A percentile compares a stretch with the other conserved stretches of the same genome.
These are phyloP conservation scores for Theodoxus fluviatilis DNA, from an alignment of 2,888 invertebrate genomes.

Conservation along the genomic window DNA sequence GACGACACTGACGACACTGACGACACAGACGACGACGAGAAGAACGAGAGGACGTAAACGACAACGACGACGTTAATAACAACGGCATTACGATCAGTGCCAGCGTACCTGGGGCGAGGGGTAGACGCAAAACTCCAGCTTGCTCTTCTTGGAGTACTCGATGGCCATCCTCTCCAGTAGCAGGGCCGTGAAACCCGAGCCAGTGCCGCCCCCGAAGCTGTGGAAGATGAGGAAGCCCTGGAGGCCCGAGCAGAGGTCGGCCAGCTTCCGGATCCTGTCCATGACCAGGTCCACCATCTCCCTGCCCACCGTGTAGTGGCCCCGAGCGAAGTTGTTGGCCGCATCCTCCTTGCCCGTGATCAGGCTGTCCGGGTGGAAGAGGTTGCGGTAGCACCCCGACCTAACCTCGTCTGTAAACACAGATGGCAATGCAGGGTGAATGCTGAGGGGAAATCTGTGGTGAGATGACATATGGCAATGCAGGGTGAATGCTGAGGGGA, in stretches of 20 bases:
- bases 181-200: constrained; percentile 61
- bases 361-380: constrained; percentile 96
- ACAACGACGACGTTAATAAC: too few species aligned
- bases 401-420: constrained; percentile 62
- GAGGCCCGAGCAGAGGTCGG: constrained; percentile 61
- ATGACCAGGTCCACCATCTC: constrained; percentile 76
- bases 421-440: not conserved
- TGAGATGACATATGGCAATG: too few species aligned
- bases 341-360: constrained; percentile 97
- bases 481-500: too few species aligned
- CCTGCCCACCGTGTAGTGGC: constrained; percentile 92
- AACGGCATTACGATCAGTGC: too few species aligned
- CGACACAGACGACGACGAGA: too few species aligned
- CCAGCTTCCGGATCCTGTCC: constrained; percentile 66
- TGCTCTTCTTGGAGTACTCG: constrained; percentile 60
- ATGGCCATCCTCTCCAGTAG: constrained; percentile 58
- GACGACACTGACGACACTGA: too few species aligned
- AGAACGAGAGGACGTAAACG: too few species aligned
- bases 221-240: constrained; percentile 64
- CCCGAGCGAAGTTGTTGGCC: constrained; percentile 96
- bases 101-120: constrained; percentile 59
- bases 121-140: constrained; percentile 58
- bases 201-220: constrained; percentile 60
- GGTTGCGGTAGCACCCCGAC: constrained; percentile 78
- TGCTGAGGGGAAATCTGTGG: too few species aligned